Conservation (phyloP, 1,140 invertebrate genomes). For the Sarcophaga bullata region DNA sequence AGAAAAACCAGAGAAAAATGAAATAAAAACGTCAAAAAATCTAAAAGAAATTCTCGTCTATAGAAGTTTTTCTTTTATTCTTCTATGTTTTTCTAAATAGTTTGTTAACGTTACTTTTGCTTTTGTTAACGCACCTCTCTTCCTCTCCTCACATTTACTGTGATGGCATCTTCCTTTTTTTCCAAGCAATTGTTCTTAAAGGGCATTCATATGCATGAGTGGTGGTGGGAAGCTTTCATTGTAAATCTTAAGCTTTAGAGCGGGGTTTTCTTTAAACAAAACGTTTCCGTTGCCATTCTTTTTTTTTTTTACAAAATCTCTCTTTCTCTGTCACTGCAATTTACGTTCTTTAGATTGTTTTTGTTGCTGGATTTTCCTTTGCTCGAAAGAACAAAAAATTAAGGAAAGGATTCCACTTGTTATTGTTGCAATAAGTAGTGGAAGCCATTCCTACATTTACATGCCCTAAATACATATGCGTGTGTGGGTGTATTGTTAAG, state of each 20-base stretch:
- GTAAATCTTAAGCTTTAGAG: neutral
- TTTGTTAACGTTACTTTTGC: neutral
- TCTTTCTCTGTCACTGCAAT: neutral
- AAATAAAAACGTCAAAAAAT: slow-evolving; percentile 10
- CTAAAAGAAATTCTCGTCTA: neutral
- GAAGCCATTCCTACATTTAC: neutral
- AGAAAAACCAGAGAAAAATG: neutral
- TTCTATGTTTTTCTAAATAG: neutral
- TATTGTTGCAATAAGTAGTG: slow-evolving; percentile 30
- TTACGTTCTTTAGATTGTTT: neutral
- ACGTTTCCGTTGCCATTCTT: slow-evolving; percentile 20
- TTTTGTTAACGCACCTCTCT: no score
- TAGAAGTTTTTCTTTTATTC: neutral
- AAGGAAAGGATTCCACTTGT: slow-evolving; percentile 30
- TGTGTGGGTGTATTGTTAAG: neutral
- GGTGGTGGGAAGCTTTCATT: no score
- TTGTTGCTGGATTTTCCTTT: slow-evolving; percentile 1
- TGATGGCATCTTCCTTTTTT: neutral
- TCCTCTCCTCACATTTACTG: neutral
- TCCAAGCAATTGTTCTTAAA: slow-evolving; percentile 7
- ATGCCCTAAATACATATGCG: neutral
- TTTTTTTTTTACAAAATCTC: neutral
- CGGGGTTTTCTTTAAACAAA: slow-evolving; percentile 11
- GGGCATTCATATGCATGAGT: neutral
- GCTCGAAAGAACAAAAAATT: neutral